Conservation (phyloP, 2,797 vertebrate species). For the Hafferia zeledoni region DNA sequence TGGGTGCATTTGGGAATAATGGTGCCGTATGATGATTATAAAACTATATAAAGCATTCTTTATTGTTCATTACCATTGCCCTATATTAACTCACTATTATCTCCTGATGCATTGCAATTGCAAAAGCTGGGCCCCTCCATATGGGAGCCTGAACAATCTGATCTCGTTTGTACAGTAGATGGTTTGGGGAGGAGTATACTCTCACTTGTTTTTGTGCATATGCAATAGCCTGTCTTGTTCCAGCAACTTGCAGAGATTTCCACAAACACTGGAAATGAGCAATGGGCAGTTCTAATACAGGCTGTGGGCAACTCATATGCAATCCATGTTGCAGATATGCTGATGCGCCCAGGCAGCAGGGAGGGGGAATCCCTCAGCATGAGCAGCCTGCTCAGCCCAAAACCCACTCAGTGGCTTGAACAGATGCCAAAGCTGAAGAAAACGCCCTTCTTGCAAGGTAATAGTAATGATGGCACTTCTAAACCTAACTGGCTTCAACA, state of each 20-base stretch:
- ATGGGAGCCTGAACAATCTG: not conserved
- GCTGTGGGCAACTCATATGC: not conserved
- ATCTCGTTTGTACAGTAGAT: not conserved
- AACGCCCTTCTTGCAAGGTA: not conserved
- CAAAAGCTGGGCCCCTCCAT: not conserved
- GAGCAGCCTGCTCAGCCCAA: not conserved
- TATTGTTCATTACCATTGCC: slow-evolving; percentile 62
- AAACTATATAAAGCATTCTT: slow-evolving; percentile 54
- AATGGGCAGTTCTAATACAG: not conserved
- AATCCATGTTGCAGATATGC: not conserved
- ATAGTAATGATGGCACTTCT: not conserved
- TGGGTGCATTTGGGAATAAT: slow-evolving; percentile 41
- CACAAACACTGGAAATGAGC: not conserved
- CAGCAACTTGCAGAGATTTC: not conserved
- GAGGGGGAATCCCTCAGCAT: not conserved
- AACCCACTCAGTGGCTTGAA: not conserved
- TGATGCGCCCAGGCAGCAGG: not conserved
- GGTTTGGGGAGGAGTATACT: not conserved
- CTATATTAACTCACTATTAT: slow-evolving; percentile 44
- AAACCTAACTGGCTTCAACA: not conserved
- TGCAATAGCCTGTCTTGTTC: not conserved
- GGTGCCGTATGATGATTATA: slow-evolving; percentile 49
- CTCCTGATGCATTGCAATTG: slow-evolving; percentile 35
- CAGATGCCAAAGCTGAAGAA: not conserved
- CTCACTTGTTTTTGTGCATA: not conserved